Evolutionary conservation across 2,797 vertebrate genomes (phyloP), one percentile per base, ranked within the genome.

Genomic region (Manis crassicaudata): DNA sequence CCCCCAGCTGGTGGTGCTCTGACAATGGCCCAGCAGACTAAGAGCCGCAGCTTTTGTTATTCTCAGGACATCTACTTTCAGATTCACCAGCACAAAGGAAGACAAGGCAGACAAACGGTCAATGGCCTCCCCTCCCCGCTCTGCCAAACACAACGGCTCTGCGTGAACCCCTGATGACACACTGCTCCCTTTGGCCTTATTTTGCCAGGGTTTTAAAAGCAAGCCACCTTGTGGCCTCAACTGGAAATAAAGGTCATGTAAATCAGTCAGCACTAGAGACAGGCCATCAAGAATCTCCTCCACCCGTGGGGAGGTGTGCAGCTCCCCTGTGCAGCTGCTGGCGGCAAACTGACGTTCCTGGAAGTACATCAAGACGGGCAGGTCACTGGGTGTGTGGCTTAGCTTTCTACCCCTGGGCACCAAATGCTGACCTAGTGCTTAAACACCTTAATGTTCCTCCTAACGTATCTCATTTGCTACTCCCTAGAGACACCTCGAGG

Each of bases 271-370:
- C 10, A 35, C 20, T n/a, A 29, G 3, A 65, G 27, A 88, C 43
- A 46, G 43, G 43, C 8, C 43, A 46, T 46, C 43, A 46, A 6
- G 77, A 89, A 14, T 65, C 58, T 52, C 40, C 37, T 32, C 65
- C 0, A 4, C 20, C 1, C 25, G 75, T 5, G 1, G 3, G 11
- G 5, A 40, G 46, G 43, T 2, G 43, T 46, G 43, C 43, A 46
- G 29, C 17, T 14, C 58, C n/a, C 2, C 1, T 4, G 35, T 3
- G 29, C 62, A 54, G 54, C 35, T 43, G 21, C 16, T 88, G 50
- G 84, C 1, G 7, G 92, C 65, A n/a, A 40, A 46, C 32, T 7
- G 40, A 35, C 3, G 17, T 79, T 79, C 76, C 90, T 2, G 14
- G n/a, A 75, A 62, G 79, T 25, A 63, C 3, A 4, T 1, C 35